Conservation (phyloP, 1,140 invertebrate species). For the Anastatus disparis region DNA sequence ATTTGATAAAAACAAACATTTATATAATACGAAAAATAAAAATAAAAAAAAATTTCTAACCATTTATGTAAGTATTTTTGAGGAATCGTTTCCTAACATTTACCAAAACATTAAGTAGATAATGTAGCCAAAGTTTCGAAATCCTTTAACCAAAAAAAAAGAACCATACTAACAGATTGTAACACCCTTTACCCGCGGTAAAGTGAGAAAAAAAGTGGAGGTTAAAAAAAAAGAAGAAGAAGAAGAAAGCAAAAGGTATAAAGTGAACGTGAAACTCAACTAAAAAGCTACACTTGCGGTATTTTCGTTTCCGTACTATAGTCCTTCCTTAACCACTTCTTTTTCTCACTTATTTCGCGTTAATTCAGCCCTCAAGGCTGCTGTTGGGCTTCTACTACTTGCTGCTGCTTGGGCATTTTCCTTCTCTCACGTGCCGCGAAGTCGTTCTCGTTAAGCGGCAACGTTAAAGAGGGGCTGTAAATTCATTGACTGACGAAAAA, state of each 20-base stretch:
- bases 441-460: conserved; percentile 37
- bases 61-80: no score
- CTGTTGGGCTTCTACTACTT: conserved; percentile 2
- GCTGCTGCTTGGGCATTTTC: background rate
- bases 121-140: background rate
- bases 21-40: no score
- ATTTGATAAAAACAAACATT: no score
- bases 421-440: conserved; percentile 31
- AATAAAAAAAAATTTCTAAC: no score
- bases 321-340: conserved; percentile 25
- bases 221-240: no score
- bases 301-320: background rate
- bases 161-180: background rate
- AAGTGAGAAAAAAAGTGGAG: no score
- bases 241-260: background rate
- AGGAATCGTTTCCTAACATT: background rate
- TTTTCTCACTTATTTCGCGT: conserved; percentile 54
- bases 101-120: background rate
- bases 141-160: conserved; percentile 1
- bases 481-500: conserved; percentile 66
- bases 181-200: background rate
- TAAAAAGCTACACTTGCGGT: conserved; percentile 29
- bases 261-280: conserved; percentile 9
- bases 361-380: conserved; percentile 63
- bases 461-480: conserved; percentile 60